Conservation (phyloP, 2,888 invertebrate genomes). For the Brenthis ino region DNA sequence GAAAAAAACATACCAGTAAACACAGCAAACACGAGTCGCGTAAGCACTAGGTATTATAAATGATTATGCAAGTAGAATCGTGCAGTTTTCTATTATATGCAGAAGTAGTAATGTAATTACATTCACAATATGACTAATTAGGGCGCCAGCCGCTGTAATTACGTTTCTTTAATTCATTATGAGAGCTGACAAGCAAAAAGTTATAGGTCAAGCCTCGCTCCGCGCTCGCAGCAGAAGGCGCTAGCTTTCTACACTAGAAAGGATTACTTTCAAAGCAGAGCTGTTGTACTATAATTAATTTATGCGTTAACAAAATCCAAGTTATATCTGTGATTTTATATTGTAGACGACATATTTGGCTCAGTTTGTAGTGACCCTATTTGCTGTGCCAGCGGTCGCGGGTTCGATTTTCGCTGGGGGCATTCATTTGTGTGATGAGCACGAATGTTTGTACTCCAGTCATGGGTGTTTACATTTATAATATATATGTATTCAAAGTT, state of each 20-base stretch:
- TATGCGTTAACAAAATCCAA: no score
- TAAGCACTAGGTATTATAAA: slow-evolving; percentile 1
- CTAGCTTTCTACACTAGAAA: neutral
- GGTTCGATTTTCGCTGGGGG: no score
- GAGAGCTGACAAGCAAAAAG: slow-evolving; percentile 1
- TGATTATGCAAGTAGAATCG: slow-evolving; percentile 6
- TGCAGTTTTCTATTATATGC: slow-evolving; percentile 13
- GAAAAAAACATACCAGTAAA: no score
- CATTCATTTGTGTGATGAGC: no score
- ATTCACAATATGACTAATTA: slow-evolving; percentile 8
- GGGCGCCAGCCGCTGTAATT: neutral
- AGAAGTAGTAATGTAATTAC: slow-evolving; percentile 1
- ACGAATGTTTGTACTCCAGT: no score
- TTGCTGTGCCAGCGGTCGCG: neutral
- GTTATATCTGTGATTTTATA: no score
- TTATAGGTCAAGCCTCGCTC: no score
- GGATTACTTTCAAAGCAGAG: slow-evolving; percentile 4
- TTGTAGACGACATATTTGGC: no score
- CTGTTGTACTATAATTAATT: neutral
- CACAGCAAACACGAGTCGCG: neutral
- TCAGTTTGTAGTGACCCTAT: no score
- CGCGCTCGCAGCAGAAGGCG: no score
- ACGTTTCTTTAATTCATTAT: slow-evolving; percentile 9
- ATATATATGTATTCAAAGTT: no score
- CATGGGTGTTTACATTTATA: no score